These are phyloP conservation scores for Falco berigora DNA, from an alignment of 2,797 vertebrate species.

Conservation along the genomic window DNA sequence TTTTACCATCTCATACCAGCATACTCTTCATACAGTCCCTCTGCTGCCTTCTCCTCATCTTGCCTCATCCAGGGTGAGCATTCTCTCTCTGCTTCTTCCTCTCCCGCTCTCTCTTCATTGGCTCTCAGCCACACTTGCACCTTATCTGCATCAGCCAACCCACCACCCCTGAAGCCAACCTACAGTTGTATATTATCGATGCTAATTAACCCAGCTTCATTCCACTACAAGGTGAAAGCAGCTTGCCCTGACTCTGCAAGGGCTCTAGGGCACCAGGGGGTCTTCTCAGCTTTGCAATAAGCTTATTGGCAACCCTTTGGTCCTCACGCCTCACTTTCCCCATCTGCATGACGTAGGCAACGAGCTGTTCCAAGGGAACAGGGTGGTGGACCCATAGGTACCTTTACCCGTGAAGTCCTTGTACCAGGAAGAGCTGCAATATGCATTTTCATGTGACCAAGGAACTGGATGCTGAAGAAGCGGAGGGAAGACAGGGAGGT, in stretches of 20 bases:
- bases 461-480: not conserved
- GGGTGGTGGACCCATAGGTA: no score
- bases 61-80: no score
- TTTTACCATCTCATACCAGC: no score
- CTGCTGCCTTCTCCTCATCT: no score
- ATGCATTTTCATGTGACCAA: not conserved
- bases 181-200: no score
- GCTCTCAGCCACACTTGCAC: no score
- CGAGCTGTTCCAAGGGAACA: not conserved
- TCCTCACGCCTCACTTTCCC: not conserved
- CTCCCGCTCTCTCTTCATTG: no score
- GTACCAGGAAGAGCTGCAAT: not conserved
- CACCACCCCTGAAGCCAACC: no score
- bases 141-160: no score
- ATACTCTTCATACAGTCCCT: no score
- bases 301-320: not conserved
- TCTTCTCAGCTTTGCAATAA: not conserved
- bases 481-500: rapidly evolving
- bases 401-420: not conserved
- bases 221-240: not conserved
- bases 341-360: rapidly evolving
- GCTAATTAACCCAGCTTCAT: no score
- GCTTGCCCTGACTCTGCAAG: not conserved
- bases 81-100: no score
- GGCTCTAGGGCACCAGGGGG: not conserved